Evolutionary conservation across 2,797 vertebrate genomes (phyloP), one percentile per base, ranked within the genome.

Genomic region (Eremophila alpestris): DNA sequence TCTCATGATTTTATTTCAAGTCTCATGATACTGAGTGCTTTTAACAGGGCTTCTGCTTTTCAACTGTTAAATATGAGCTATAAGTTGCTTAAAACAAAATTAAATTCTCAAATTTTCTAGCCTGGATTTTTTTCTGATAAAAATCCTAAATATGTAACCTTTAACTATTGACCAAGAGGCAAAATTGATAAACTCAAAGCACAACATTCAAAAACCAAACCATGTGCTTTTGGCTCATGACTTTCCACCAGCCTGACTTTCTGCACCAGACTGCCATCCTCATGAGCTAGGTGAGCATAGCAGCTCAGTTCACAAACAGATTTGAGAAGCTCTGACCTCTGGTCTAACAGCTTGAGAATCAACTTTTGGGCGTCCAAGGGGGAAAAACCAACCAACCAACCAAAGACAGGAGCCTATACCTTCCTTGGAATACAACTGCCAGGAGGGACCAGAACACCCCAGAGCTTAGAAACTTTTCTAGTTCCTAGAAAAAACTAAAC

Each of bases 1-100:
- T 96, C 96, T 97, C 94, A 95, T 95, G 94, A 95, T 95, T 94
- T 95, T 91, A 60, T 83, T 93, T 93, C 86, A 89, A 89, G 82
- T 83, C 70, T 94, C 79, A 95, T 91, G 76, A 92, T 73, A 91
- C 38, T 71, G 68, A 48, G 13, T 27, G 65, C 55, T 75, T 83
- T 83, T 63, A 71, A 88, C 40, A 69, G 38, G 22, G 65, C 48
- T 93, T 86, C 89, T 89, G 79, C 38, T 90, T 76, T 81, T 83
- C 58, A 83, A 38, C 40, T 43, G 26, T 65, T 89, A 89, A 83
- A 55, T 6, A 24, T 56, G 24, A 49, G 38, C 34, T 76, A 1
- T 21, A 88, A 69, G 16, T 29, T 77, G 15, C 45, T 56, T 52
- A n/a, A n/a, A n/a, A n/a, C n/a, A n/a, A n/a, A n/a, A n/a, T n/a